Conservation (phyloP, 1,140 invertebrate species). For the Bombus breviceps region DNA sequence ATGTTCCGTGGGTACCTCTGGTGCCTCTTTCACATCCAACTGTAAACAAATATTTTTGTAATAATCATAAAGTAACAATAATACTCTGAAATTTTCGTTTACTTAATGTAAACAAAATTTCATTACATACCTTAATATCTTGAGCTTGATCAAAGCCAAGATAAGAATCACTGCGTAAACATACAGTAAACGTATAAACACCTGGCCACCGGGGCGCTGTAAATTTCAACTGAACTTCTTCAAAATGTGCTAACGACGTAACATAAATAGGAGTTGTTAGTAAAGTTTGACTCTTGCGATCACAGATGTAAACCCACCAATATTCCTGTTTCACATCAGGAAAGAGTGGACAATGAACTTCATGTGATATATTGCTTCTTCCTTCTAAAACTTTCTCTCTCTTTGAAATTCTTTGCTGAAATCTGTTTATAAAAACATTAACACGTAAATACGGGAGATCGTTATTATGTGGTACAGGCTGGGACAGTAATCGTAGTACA, state of each 20-base stretch:
- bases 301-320: constrained; percentile 99
- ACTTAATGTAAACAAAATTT: not conserved
- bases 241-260: constrained; percentile 90
- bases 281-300: constrained; percentile 94
- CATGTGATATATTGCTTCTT: constrained; percentile 96
- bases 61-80: not conserved
- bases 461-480: not conserved
- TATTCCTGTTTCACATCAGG: constrained; percentile 98
- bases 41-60: constrained; percentile 74
- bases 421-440: constrained; percentile 75
- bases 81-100: constrained; percentile 19
- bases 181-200: constrained; percentile 96
- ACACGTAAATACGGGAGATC: not conserved
- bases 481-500: no score
- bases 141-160: constrained; percentile 95
- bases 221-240: constrained; percentile 95
- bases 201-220: constrained; percentile 97
- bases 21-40: constrained; percentile 97
- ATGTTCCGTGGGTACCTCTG: constrained; percentile 94
- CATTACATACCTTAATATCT: constrained; percentile 90
- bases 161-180: constrained; percentile 96
- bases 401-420: constrained; percentile 89
- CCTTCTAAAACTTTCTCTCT: constrained; percentile 95
- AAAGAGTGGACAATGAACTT: constrained; percentile 97
- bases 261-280: constrained; percentile 96